A percentile compares a stretch with the other conserved stretches of the same genome.
These are phyloP conservation scores for Taxidea taxus DNA, from an alignment of 2,113 vertebrate genomes.

Conservation along the genomic window DNA sequence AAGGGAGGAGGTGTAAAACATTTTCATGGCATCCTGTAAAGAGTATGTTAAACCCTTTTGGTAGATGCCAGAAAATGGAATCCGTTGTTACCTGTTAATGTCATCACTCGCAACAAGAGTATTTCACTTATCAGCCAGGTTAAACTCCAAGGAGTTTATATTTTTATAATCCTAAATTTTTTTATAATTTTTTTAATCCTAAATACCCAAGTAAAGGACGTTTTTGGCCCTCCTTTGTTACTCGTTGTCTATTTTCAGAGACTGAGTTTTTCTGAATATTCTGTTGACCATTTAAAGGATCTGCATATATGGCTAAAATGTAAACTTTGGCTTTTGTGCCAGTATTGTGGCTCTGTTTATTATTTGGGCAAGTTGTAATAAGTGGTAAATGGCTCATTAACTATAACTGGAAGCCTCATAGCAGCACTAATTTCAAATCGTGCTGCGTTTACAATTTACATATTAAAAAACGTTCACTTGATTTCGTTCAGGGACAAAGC, in stretches of 20 bases:
- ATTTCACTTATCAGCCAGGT: not conserved
- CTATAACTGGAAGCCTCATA: conserved; percentile 59
- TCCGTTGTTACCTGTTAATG: not conserved
- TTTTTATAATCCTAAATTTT: not conserved
- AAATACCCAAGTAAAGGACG: not conserved
- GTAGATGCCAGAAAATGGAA: conserved; percentile 27
- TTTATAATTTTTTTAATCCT: not conserved
- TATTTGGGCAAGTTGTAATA: conserved; percentile 41
- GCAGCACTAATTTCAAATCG: conserved; percentile 62
- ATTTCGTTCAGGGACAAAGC: conserved; percentile 42
- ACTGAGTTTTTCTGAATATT: not conserved
- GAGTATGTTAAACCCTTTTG: not conserved
- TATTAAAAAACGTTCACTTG: conserved; percentile 64
- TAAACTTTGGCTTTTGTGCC: conserved; percentile 28
- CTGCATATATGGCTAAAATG: conserved; percentile 23
- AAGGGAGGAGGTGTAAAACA: conserved; percentile 56
- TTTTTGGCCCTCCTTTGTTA: not conserved
- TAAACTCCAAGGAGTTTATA: not conserved
- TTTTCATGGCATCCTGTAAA: conserved; percentile 25
- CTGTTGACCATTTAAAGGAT: not conserved
- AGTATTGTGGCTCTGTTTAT: conserved; percentile 44
- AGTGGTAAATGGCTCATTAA: conserved; percentile 62
- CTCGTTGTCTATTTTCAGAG: not conserved
- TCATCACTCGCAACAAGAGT: not conserved
- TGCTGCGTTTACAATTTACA: conserved; percentile 68